Evolutionary conservation across 1,140 invertebrate species (phyloP).

Genomic region (Brachionus sp.): DNA sequence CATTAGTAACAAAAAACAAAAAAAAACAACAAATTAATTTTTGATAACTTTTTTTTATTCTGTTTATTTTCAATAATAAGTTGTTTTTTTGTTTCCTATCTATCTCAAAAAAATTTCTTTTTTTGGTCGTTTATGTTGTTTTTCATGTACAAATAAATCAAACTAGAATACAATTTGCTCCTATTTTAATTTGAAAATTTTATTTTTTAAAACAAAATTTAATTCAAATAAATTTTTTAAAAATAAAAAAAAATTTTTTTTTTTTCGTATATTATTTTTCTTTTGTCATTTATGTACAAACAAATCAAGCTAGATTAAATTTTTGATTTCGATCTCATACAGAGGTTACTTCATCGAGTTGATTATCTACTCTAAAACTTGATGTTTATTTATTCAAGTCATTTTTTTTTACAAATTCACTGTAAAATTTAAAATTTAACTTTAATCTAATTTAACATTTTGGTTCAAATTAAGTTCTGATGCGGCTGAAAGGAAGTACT

Average conservation of each 20-base stretch:
- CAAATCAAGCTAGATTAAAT: too few relatives aligned
- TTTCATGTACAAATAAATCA: not conserved
- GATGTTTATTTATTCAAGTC: too few relatives aligned
- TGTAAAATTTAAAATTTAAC: too few relatives aligned
- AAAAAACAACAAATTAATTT: too few relatives aligned
- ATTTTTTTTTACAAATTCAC: too few relatives aligned
- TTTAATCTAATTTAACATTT: too few relatives aligned
- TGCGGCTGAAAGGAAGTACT: too few relatives aligned
- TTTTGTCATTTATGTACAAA: not conserved
- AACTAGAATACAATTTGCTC: not conserved
- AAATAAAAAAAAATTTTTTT: not conserved
- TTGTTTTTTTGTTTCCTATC: not conserved
- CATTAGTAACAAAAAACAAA: too few relatives aligned
- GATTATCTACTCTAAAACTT: too few relatives aligned
- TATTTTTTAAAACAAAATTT: conserved; percentile 1
- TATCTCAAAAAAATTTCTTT: not conserved
- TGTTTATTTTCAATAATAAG: not conserved
- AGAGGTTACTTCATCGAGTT: too few relatives aligned
- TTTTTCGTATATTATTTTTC: not conserved
- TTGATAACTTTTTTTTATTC: not conserved
- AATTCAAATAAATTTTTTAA: not conserved
- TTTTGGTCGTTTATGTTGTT: not conserved
- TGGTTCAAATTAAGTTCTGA: too few relatives aligned
- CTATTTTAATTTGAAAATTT: not conserved
- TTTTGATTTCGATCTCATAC: too few relatives aligned